Base-by-base conservation (phyloP, 1,140 invertebrate species). In the Mamestra configurata region DNA sequence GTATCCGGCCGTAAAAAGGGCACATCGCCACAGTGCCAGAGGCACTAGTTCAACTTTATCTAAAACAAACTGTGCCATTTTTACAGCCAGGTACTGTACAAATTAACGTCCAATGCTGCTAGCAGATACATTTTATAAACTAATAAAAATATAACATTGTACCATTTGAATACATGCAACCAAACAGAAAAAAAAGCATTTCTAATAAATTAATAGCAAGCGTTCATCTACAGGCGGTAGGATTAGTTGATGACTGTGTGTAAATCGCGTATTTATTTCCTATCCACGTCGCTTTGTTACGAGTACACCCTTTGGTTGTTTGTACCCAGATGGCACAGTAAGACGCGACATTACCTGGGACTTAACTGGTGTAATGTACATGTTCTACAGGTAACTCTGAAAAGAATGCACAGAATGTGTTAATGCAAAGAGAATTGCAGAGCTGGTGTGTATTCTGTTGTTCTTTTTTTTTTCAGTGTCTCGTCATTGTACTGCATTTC, bases 371-470 rank as follows among this genome's bases (percentile, higher is more conserved):
- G 35, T 66, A 72, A 82, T 79, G 55, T 84, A n/a, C n/a, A 82
- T 79, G 27, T 84, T 82, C 88, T 90, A 94, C 88, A 87, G 86
- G 92, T 92, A 94, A 75, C 79, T 93, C 93, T 94, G 92, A 94
- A 94, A 94, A 93, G 93, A 94, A 93, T 92, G 93, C 93, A 94
- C 88, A 94, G 93, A 94, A 91, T 77, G 77, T 37, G 83, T 89
- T 88, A 87, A 73, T 76, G 91, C 91, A 93, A 91, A 94, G 91
- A 91, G 77, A 81, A 79, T 79, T 84, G 84, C 77, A 72, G 55
- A 43, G 72, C 4, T 61, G 35, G 57, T 76, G 73, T 64, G 73
- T 75, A 40, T 15, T 76, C 57, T 76, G 57, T 76, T 31, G 20
- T 46, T 46, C 40, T 46, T 55, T 61, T 55, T 24, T 37, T n/a